A percentile compares a stretch with the other conserved stretches of the same genome.
Evolutionary conservation across 2,797 vertebrate genomes (phyloP).

Genomic region (Galago senegalensis): DNA sequence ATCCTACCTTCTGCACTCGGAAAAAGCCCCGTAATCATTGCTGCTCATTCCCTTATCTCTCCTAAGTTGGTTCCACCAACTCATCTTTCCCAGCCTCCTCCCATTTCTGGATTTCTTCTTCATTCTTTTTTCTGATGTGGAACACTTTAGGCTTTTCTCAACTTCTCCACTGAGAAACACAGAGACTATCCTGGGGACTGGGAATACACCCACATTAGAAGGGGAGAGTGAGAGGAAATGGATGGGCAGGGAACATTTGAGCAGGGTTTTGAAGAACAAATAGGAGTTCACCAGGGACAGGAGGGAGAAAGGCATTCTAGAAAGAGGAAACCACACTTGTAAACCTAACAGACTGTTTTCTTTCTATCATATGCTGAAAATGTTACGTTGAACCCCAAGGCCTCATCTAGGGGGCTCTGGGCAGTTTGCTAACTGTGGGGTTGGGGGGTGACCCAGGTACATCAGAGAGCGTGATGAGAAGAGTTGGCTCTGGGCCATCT

Average conservation of each 20-base stretch:
- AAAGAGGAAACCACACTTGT: neutral
- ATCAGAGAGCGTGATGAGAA: fast-evolving
- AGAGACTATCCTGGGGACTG: neutral
- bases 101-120: neutral
- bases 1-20: neutral
- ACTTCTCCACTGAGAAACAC: neutral
- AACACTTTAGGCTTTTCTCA: neutral
- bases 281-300: neutral
- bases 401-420: neutral
- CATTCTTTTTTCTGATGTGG: neutral
- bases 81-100: neutral
- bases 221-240: fast-evolving
- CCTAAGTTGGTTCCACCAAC: neutral
- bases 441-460: neutral
- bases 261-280: neutral
- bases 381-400: neutral
- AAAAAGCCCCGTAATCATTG: too few species aligned
- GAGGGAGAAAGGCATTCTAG: neutral
- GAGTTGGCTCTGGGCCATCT: neutral
- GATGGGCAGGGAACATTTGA: neutral
- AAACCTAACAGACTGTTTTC: neutral
- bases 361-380: neutral
- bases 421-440: neutral
- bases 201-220: neutral
- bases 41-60: neutral